phyloP scores from a whole-genome alignment of 2,797 vertebrate genomes.

The Sebastes diploproa region DNA sequence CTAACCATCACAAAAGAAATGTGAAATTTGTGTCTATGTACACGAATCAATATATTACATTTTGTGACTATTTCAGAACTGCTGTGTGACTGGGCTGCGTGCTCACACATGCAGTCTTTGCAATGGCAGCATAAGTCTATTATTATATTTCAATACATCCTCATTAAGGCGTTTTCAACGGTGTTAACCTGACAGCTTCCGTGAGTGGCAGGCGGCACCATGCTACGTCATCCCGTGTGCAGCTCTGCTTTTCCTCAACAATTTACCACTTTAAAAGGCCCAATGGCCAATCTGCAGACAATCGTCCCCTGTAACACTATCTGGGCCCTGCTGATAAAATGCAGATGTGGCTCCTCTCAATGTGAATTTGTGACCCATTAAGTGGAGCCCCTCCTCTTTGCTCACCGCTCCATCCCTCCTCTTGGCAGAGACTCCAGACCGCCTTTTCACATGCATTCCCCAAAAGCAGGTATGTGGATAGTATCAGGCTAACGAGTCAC shows the following conservation, averaged over 20 bases:
- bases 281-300: constrained; percentile 96
- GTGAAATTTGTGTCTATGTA: too few species aligned
- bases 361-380: constrained; percentile 92
- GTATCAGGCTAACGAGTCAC: constrained; percentile 79
- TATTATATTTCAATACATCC: neutral
- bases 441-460: constrained; percentile 77
- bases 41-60: neutral
- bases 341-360: constrained; percentile 95
- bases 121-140: neutral
- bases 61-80: neutral
- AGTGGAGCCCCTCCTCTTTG: constrained; percentile 72
- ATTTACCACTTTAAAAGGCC: constrained; percentile 91
- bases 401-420: constrained; percentile 70
- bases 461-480: constrained; percentile 82
- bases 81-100: neutral
- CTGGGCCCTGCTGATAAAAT: constrained; percentile 97
- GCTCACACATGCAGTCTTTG: neutral
- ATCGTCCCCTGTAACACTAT: constrained; percentile 97
- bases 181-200: constrained; percentile 61
- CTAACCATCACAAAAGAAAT: too few species aligned
- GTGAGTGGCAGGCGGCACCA: constrained; percentile 59
- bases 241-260: constrained; percentile 93
- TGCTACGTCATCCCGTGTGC: constrained; percentile 75
- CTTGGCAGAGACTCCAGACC: constrained; percentile 69
- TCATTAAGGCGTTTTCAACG: constrained; percentile 33